Conservation (phyloP, 2,888 invertebrate species). For the Xestia c-nigrum region DNA sequence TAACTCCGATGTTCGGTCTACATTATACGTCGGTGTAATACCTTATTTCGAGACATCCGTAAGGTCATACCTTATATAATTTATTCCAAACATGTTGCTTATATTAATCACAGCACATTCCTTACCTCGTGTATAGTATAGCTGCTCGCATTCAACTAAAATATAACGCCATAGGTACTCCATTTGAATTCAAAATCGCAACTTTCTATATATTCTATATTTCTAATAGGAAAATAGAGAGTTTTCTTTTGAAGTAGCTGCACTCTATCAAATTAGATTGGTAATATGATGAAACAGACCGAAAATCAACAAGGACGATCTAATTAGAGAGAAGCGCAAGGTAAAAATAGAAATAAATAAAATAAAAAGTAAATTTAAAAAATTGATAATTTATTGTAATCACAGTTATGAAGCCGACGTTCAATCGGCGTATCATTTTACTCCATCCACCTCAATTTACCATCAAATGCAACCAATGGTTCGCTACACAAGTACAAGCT, state of each 20-base stretch:
- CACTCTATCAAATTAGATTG: constrained; percentile 43
- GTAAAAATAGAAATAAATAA: constrained; percentile 62
- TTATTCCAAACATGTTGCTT: constrained; percentile 56
- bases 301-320: constrained; percentile 31
- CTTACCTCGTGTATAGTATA: constrained; percentile 54
- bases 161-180: constrained; percentile 13
- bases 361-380: constrained; percentile 66
- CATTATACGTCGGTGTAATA: constrained; percentile 19
- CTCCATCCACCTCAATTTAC: constrained; percentile 68
- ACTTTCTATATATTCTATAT: constrained; percentile 43
- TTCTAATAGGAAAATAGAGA: constrained; percentile 43
- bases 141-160: constrained; percentile 43
- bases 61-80: constrained; percentile 54
- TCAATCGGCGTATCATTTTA: constrained; percentile 67
- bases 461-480: constrained; percentile 72
- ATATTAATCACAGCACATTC: constrained; percentile 67
- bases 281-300: constrained; percentile 9
- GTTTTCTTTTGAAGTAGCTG: constrained; percentile 18
- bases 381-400: constrained; percentile 86
- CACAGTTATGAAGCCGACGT: constrained; percentile 80
- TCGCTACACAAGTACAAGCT: constrained; percentile 70
- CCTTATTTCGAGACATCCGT: constrained; percentile 24
- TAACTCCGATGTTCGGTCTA: constrained; percentile 9
- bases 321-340: constrained; percentile 54
- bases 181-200: constrained; percentile 25